Evolutionary conservation across 2,888 invertebrate species (phyloP), one percentile per base, ranked within the genome.

Genomic region (Troides aeacus): DNA sequence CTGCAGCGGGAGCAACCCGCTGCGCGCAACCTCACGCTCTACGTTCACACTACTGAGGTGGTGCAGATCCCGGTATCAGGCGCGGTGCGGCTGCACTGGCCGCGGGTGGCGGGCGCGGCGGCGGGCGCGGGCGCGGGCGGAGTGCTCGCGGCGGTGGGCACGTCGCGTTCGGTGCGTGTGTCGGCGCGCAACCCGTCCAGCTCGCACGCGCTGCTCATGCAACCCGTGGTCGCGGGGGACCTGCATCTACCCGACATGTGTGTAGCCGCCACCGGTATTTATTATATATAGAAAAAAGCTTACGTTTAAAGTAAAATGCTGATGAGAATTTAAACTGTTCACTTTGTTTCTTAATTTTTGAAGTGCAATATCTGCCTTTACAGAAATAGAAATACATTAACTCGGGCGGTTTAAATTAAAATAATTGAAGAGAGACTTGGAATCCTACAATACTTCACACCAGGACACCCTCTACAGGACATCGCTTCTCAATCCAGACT

Each of bases 111-210:
- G 21, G 74, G 71, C 66, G 74, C 30, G 74, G 74, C 61, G 71
- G 65, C 30, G 46, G 64, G 65, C 74, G 73, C 61, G 71, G 73
- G 68, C 74, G 73, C 67, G 75, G 72, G 63, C 64, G 75, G 71
- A 70, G 75, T 71, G 69, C 71, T 73, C 58, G 74, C 74, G 73
- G 70, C 73, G 67, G 65, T 68, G 71, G 69, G 69, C 64, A 64
- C 75, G 59, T 69, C 74, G 64, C 72, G 75, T 56, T 8, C 66
- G 78, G 93, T 94, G 81, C 94, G 94, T 71, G 87, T 97, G 77
- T 94, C 94, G 66, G 88, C 96, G 75, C 93, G 94, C 81, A 98
- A 97, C 92, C 97, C 97, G 50, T 93, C 94, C 64, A 94, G 94
- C 73, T 94, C 94, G 79, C 85, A 82, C 83, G 94, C 95, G 72